A percentile compares a stretch with the other conserved stretches of the same genome.
These are phyloP conservation scores for Oreochromis grahami DNA, from an alignment of 2,797 vertebrate genomes.

Conservation along the genomic window DNA sequence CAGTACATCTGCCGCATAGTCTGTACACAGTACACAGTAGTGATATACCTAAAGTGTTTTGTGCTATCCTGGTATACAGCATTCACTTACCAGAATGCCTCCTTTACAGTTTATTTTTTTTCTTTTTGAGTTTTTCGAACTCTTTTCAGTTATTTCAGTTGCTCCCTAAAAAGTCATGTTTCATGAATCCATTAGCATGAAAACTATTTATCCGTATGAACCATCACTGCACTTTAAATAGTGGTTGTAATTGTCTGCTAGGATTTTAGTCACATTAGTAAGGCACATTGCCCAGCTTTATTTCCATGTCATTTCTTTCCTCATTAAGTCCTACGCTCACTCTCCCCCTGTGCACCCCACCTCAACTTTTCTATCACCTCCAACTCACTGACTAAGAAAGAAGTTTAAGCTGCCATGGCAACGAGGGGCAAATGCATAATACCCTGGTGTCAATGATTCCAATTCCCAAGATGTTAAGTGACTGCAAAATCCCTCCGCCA, in stretches of 20 bases:
- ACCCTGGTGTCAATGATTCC: slow-evolving; percentile 33
- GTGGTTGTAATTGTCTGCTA: slow-evolving; percentile 12
- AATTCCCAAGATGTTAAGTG: slow-evolving; percentile 2
- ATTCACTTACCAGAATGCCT: background rate
- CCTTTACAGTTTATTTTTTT: background rate
- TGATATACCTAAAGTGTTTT: background rate
- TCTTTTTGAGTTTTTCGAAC: background rate
- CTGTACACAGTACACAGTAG: background rate
- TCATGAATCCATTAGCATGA: background rate
- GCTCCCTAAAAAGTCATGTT: background rate
- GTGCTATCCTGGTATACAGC: background rate
- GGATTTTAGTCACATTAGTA: slow-evolving; percentile 23
- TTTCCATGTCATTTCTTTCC: slow-evolving; percentile 19
- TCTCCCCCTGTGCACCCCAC: background rate
- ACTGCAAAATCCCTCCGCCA: slow-evolving; percentile 17
- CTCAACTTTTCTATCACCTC: slow-evolving; percentile 30
- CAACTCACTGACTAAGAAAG: background rate
- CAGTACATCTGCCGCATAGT: background rate
- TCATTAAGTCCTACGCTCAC: slow-evolving; percentile 31
- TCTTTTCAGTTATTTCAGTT: background rate
- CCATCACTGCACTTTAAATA: background rate
- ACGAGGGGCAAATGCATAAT: slow-evolving; percentile 30
- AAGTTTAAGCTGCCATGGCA: slow-evolving; percentile 19
- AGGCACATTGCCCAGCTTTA: slow-evolving; percentile 18
- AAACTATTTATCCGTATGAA: slow-evolving; percentile 1